These are phyloP conservation scores for Drosophila neotestacea DNA, from an alignment of 2,888 invertebrate species.

Conservation along the genomic window DNA sequence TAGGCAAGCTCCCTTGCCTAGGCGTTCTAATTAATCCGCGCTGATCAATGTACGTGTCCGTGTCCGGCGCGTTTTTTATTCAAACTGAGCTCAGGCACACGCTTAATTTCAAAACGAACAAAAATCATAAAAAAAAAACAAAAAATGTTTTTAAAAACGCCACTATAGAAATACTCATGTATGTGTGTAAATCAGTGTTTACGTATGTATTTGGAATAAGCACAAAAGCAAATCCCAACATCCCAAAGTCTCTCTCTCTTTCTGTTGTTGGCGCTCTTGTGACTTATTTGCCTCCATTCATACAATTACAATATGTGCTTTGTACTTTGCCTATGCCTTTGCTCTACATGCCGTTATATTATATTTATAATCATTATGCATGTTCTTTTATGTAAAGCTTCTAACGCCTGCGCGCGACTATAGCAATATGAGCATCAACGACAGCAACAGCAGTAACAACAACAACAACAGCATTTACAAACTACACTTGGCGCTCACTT, in stretches of 20 bases:
- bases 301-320: slow-evolving; percentile 62
- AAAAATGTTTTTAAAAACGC: slow-evolving; percentile 61
- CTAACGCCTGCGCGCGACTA: slow-evolving; percentile 47
- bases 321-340: slow-evolving; percentile 54
- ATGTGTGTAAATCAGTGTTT: background rate
- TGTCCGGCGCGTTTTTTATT: slow-evolving; percentile 77
- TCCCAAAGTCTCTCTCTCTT: slow-evolving; percentile 44
- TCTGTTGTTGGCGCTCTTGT: slow-evolving; percentile 20
- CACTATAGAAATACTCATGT: slow-evolving; percentile 46
- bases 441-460: slow-evolving; percentile 23
- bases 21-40: slow-evolving; percentile 48
- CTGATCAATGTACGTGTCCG: slow-evolving; percentile 69
- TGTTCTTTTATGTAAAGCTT: slow-evolving; percentile 63
- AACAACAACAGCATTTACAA: slow-evolving; percentile 20
- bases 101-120: slow-evolving; percentile 71
- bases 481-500: slow-evolving; percentile 40
- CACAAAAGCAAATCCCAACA: slow-evolving; percentile 60
- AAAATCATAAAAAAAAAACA: slow-evolving; percentile 54
- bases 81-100: slow-evolving; percentile 69
- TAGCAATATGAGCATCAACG: slow-evolving; percentile 19
- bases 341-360: slow-evolving; percentile 74
- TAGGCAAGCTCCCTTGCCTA: slow-evolving; percentile 16
- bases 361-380: slow-evolving; percentile 66
- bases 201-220: slow-evolving; percentile 33
- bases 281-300: slow-evolving; percentile 46